phyloP scores from a whole-genome alignment of 1,140 invertebrate genomes.

The Pachyrhynchus sulphureomaculatus region DNA sequence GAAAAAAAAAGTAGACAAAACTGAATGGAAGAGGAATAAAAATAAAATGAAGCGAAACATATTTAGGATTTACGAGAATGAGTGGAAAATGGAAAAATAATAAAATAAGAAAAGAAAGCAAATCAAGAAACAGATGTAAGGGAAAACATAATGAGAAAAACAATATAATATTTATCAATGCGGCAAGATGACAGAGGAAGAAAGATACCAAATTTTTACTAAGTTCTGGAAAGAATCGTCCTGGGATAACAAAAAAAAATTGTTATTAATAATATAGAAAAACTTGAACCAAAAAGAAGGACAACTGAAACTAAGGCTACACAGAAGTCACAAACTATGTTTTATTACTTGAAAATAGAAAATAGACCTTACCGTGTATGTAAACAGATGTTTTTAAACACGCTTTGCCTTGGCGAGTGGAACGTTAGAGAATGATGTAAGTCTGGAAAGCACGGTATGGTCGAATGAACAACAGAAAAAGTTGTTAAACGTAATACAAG shows the following conservation, averaged over 20 bases:
- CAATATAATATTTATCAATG: background rate
- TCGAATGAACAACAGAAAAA: no score
- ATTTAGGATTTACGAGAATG: no score
- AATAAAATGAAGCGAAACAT: no score
- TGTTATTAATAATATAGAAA: background rate
- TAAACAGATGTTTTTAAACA: background rate
- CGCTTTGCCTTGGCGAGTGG: background rate
- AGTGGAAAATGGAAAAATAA: background rate
- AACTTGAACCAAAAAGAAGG: no score
- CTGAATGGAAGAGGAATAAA: no score
- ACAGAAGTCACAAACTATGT: background rate
- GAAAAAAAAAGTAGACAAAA: no score
- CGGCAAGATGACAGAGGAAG: background rate
- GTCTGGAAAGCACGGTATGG: background rate
- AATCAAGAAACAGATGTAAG: background rate
- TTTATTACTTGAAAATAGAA: background rate
- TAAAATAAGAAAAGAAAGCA: background rate
- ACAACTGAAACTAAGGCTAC: background rate
- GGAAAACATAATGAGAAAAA: background rate
- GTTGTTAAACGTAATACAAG: no score
- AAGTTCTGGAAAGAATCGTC: no score
- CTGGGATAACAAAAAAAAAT: background rate
- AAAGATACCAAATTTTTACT: background rate
- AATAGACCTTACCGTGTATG: background rate
- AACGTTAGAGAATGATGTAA: background rate